Base-by-base conservation (phyloP, 2,888 invertebrate genomes). In the Sepiola atlantica region DNA sequence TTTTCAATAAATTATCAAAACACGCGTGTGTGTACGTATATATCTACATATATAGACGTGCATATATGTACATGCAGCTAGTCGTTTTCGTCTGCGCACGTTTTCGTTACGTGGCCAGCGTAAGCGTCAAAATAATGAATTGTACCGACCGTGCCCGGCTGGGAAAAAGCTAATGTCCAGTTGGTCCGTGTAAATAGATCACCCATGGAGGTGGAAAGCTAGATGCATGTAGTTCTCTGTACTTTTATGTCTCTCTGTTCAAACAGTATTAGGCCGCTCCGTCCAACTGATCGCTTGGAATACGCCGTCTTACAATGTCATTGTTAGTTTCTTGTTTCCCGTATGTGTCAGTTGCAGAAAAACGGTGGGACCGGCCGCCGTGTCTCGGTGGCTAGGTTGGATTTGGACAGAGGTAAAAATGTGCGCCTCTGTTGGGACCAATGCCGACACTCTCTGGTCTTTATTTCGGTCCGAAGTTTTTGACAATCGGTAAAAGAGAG, bases 131-230 rank as follows among this genome's bases (percentile, higher is more conserved):
- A 77, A 77, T 77, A 77, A 77, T 77, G 77, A 77, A 77, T n/a
- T n/a, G n/a, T 12, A 18, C 12, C n/a, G 32, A n/a, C 77, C n/a
- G n/a, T 45, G 45, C 45, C 45, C 45, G n/a, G 77, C n/a, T 18
- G n/a, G 32, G 77, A 14, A n/a, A 77, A 77, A 77, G 77, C n/a
- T 32, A 77, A 77, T 77, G 77, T n/a, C 77, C 77, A 77, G 77
- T 77, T 77, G 77, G 77, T 77, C 77, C n/a, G 77, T 77, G 77
- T 77, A 77, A 77, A n/a, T n/a, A 77, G 77, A 77, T 77, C n/a
- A n/a, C 77, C 77, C 77, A 77, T 77, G 77, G 77, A n/a, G 77
- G n/a, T 77, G n/a, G 77, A 45, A 45, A 45, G 2, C 45, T 45
- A 45, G 45, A 45, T 45, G 45, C 45, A 45, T 45, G 45, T 8